Evolutionary conservation across 2,113 vertebrate species (phyloP).

Genomic region (Seriola rivoliana): DNA sequence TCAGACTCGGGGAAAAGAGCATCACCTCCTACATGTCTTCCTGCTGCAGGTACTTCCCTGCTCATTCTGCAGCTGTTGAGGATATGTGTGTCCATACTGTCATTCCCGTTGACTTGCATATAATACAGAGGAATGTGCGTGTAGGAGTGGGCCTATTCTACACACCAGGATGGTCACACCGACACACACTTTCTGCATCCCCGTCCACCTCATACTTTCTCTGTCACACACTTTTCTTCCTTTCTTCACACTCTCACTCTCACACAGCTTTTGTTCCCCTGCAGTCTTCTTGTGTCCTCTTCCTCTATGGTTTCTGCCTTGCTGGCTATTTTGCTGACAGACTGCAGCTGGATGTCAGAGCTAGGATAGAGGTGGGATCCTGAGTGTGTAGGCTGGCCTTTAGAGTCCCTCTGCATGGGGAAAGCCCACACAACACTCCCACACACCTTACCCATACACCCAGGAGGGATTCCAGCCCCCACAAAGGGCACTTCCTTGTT

Average conservation of each 20-base stretch:
- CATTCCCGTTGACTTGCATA: constrained; percentile 47
- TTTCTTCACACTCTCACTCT: constrained; percentile 56
- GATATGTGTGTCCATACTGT: constrained; percentile 40
- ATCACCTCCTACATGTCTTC: constrained; percentile 41
- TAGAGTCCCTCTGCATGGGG: constrained; percentile 68
- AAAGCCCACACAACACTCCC: constrained; percentile 73
- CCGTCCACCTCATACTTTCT: constrained; percentile 43
- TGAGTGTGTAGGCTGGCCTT: constrained; percentile 73
- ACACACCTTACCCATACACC: constrained; percentile 66
- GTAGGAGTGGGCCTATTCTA: constrained; percentile 73
- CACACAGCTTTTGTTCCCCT: constrained; percentile 64
- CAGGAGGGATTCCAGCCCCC: constrained; percentile 59
- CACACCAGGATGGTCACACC: constrained; percentile 65
- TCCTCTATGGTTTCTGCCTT: constrained; percentile 74
- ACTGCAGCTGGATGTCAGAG: constrained; percentile 69
- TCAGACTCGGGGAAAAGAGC: neutral
- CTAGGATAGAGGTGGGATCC: constrained; percentile 52
- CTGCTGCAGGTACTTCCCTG: constrained; percentile 41
- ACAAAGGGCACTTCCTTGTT: constrained; percentile 56
- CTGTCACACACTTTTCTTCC: constrained; percentile 38
- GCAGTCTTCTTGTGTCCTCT: constrained; percentile 49
- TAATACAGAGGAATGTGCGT: constrained; percentile 72
- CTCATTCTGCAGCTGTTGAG: constrained; percentile 40
- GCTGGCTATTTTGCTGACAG: constrained; percentile 74
- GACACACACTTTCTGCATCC: constrained; percentile 57